A percentile compares a stretch with the other conserved stretches of the same genome.
phyloP scores from a whole-genome alignment of 2,888 invertebrate genomes.

The Conistra vaccinii region DNA sequence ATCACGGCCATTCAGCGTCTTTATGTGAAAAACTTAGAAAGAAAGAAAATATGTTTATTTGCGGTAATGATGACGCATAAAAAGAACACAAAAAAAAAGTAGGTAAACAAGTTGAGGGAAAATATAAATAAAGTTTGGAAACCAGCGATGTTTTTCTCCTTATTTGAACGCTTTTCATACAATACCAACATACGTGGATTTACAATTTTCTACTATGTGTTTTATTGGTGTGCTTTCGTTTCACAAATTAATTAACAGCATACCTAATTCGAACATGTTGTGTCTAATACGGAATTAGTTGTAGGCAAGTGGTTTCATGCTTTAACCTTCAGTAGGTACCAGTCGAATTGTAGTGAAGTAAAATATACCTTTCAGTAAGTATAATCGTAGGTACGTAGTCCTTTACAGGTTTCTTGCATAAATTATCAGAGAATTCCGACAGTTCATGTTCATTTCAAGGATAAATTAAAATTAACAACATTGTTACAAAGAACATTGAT shows the following conservation, averaged over 20 bases:
- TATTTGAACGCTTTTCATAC: not conserved
- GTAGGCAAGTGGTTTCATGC: not conserved
- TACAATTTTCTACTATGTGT: not conserved
- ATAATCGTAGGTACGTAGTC: not conserved
- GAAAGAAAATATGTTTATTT: no score
- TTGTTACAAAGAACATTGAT: slow-evolving; percentile 52
- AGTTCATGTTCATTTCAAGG: slow-evolving; percentile 57
- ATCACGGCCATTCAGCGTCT: not conserved
- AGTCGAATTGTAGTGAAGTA: not conserved
- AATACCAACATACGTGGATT: not conserved
- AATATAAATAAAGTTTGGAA: not conserved
- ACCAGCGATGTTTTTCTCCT: not conserved
- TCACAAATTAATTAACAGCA: not conserved
- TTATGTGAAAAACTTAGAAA: not conserved
- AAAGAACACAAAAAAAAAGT: no score
- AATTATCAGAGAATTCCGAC: slow-evolving; percentile 24
- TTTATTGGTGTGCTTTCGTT: not conserved
- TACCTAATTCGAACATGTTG: not conserved
- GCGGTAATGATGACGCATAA: no score
- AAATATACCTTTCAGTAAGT: not conserved
- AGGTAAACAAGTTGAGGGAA: no score
- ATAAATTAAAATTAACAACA: slow-evolving; percentile 47
- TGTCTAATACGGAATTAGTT: slow-evolving; percentile 11
- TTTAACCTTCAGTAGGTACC: not conserved
- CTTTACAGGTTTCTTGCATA: slow-evolving; percentile 16